Evolutionary conservation across 2,888 invertebrate species (phyloP).

Genomic region (Leptothorax acervorum): DNA sequence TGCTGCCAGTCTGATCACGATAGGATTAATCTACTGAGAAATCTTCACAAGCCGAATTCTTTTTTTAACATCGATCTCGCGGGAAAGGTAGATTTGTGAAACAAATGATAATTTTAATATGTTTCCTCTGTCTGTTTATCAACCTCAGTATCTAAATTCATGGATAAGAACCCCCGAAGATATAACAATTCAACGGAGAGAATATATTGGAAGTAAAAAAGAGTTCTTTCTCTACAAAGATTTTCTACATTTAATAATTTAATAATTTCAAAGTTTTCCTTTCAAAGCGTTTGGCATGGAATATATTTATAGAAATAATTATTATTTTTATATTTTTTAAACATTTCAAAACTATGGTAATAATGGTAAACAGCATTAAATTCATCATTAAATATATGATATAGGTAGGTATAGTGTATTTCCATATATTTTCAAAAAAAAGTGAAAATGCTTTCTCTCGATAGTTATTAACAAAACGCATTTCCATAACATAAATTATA

Average conservation of each 20-base stretch:
- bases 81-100: background rate
- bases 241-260: background rate
- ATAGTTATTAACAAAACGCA: background rate
- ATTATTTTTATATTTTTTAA: background rate
- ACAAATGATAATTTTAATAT: background rate
- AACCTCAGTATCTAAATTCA: background rate
- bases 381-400: background rate
- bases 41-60: background rate
- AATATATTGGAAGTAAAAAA: background rate
- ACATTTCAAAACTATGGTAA: background rate
- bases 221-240: background rate
- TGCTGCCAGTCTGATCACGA: background rate
- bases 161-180: background rate
- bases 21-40: slow-evolving; percentile 4
- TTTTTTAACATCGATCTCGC: background rate
- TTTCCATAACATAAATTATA: background rate
- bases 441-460: background rate
- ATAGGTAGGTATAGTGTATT: too few species aligned
- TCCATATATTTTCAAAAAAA: background rate
- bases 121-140: background rate
- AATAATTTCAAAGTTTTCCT: too few species aligned
- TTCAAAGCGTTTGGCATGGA: background rate
- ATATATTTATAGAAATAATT: background rate
- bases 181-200: background rate
- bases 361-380: background rate